Percentiles rank a stretch among this genome's conserved stretches.
phyloP scores from a whole-genome alignment of 2,888 invertebrate species.

The Drosophila mimica region DNA sequence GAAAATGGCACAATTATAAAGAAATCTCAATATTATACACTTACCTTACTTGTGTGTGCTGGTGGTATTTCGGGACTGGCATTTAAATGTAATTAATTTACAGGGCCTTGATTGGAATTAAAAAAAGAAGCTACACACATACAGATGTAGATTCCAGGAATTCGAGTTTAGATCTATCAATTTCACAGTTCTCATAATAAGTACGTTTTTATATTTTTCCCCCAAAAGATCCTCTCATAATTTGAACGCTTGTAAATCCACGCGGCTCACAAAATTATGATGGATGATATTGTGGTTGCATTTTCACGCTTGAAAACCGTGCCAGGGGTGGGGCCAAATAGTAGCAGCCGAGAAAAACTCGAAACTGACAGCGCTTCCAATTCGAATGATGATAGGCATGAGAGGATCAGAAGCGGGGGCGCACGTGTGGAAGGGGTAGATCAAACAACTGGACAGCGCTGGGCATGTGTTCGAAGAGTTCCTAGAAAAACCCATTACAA shows the following conservation, averaged over 20 bases:
- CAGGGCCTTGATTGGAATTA: conserved; percentile 38
- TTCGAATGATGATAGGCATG: conserved; percentile 48
- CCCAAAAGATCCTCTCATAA: conserved; percentile 62
- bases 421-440: conserved; percentile 43
- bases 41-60: conserved; percentile 14
- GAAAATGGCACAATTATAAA: conserved; percentile 70
- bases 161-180: conserved; percentile 57
- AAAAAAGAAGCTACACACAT: conserved; percentile 5
- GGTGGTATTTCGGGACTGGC: conserved; percentile 32
- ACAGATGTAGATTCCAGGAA: conserved; percentile 51
- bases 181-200: conserved; percentile 71
- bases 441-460: conserved; percentile 61
- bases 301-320: conserved; percentile 70
- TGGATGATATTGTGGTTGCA: conserved; percentile 67
- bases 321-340: conserved; percentile 21
- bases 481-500: conserved; percentile 69
- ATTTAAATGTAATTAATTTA: conserved; percentile 74
- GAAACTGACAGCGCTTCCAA: conserved; percentile 67
- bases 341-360: conserved; percentile 62
- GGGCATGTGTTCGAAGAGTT: conserved; percentile 36
- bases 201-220: conserved; percentile 31
- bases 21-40: conserved; percentile 50
- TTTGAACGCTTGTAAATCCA: conserved; percentile 80
- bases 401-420: conserved; percentile 54
- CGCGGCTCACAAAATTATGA: conserved; percentile 77